Conservation (phyloP, 2,888 invertebrate genomes). For the Galeopsomyia nigrocyanea region DNA sequence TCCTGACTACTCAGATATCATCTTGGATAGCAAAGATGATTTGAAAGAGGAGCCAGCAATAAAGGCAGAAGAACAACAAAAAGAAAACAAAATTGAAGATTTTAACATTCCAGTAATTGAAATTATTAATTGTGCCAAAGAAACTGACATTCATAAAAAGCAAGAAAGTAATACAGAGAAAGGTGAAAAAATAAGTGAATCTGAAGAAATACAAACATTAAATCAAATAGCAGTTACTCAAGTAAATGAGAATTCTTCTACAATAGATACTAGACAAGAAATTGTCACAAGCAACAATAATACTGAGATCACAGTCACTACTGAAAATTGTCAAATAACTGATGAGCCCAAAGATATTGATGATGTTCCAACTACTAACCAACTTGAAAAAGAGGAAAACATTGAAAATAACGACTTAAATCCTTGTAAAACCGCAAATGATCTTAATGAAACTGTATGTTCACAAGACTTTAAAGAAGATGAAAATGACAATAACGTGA, state of each 20-base stretch:
- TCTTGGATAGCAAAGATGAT: conserved; percentile 3
- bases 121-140: not conserved
- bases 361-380: not conserved
- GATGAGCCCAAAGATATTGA: not conserved
- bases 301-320: not conserved
- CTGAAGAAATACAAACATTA: conserved; percentile 3
- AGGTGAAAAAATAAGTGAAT: conserved; percentile 1
- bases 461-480: too few species aligned
- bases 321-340: not conserved
- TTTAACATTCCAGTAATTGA: not conserved
- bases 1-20: not conserved
- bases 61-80: not conserved
- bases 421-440: too few species aligned
- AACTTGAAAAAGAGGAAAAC: conserved; percentile 1
- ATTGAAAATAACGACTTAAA: conserved; percentile 1
- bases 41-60: conserved; percentile 1
- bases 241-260: not conserved
- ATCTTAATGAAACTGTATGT: too few species aligned
- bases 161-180: not conserved
- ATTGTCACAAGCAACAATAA: not conserved
- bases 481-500: too few species aligned
- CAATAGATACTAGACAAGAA: not conserved
- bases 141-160: not conserved
- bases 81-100: conserved; percentile 21
- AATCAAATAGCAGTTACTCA: conserved; percentile 3